A percentile compares a stretch with the other conserved stretches of the same genome.
Conservation (phyloP, 2,888 invertebrate genomes). For the Baccha elongata region DNA sequence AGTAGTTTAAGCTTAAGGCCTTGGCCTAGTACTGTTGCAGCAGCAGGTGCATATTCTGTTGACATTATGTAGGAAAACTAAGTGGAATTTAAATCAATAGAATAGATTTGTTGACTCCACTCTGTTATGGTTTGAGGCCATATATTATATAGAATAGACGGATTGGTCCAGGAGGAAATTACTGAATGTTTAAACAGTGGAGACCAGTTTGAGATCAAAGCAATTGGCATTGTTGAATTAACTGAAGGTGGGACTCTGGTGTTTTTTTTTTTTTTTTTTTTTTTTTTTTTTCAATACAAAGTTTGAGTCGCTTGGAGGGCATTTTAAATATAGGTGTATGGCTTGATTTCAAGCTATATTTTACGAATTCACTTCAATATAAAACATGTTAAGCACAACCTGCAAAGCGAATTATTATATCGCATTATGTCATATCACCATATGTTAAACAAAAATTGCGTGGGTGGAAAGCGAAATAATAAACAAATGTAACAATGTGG, state of each 20-base stretch:
- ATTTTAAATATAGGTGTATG: no score
- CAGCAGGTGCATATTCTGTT: conserved; percentile 2
- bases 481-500: no score
- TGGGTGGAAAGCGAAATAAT: no score
- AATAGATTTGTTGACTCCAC: conserved; percentile 17
- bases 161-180: conserved; percentile 14
- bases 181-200: conserved; percentile 7
- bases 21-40: conserved; percentile 50
- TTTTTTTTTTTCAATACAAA: no score
- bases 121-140: conserved; percentile 19
- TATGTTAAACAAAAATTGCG: no score
- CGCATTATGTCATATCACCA: no score
- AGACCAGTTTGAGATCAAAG: not conserved
- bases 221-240: not conserved
- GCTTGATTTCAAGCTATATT: no score
- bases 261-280: no score
- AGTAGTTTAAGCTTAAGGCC: conserved; percentile 58
- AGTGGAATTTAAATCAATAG: conserved; percentile 34
- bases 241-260: not conserved
- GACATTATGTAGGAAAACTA: conserved; percentile 2
- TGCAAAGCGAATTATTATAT: no score
- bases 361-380: no score
- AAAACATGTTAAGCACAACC: no score
- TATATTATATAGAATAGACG: not conserved
- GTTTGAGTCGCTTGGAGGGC: no score